Conservation (phyloP, 2,888 invertebrate species). For the Vesta saturnalis region DNA sequence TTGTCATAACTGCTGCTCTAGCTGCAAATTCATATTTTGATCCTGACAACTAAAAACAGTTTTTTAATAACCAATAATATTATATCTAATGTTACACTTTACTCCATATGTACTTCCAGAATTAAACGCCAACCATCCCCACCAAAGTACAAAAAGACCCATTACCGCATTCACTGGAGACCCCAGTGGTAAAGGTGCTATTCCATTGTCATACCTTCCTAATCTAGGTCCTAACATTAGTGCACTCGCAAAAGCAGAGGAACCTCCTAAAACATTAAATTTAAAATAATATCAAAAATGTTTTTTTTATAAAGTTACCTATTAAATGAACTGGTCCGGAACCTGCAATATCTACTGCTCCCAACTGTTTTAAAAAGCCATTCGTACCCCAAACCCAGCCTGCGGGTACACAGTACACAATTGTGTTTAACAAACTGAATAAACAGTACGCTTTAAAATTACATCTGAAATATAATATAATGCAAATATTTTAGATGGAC, state of each 20-base stretch:
- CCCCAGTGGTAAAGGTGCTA: conserved; percentile 80
- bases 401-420: conserved; percentile 92
- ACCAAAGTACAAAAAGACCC: conserved; percentile 94
- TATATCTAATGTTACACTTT: conserved; percentile 45
- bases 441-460: conserved; percentile 92
- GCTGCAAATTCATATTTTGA: conserved; percentile 93
- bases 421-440: conserved; percentile 88
- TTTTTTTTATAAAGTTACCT: conserved; percentile 61
- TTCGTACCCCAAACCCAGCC: conserved; percentile 94
- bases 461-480: conserved; percentile 68
- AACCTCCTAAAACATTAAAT: conserved; percentile 69
- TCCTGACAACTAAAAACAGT: conserved; percentile 70
- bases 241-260: conserved; percentile 86
- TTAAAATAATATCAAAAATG: not conserved
- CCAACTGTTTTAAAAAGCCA: conserved; percentile 84
- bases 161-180: conserved; percentile 91
- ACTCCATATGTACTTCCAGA: conserved; percentile 89
- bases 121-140: conserved; percentile 97
- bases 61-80: not conserved
- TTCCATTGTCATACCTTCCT: conserved; percentile 83
- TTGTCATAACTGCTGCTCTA: conserved; percentile 88
- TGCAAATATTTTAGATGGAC: not conserved
- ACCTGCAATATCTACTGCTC: conserved; percentile 93
- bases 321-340: conserved; percentile 91
- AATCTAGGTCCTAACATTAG: conserved; percentile 89